phyloP scores from a whole-genome alignment of 2,888 invertebrate genomes.

The Rapana venosa region DNA sequence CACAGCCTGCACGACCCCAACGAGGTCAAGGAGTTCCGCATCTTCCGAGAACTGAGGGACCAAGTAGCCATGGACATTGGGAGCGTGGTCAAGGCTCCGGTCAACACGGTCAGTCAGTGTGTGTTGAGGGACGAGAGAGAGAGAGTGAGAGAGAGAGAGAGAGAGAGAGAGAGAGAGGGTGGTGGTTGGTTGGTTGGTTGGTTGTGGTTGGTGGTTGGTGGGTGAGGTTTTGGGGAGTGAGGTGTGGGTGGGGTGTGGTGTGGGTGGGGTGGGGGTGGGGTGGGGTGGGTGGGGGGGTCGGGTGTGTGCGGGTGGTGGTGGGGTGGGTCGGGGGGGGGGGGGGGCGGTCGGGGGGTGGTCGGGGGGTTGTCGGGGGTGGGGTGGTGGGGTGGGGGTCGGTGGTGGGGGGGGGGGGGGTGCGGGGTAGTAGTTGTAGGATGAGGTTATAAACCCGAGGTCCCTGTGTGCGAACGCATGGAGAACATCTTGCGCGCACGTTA shows the following conservation, averaged over 20 bases:
- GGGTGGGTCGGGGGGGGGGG: background rate
- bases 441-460: too few relatives aligned
- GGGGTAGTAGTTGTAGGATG: too few relatives aligned
- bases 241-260: background rate
- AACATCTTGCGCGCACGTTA: too few relatives aligned
- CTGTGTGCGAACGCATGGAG: too few relatives aligned
- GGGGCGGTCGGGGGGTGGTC: background rate
- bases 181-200: background rate
- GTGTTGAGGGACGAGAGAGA: background rate
- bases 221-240: too few relatives aligned
- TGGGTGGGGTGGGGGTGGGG: background rate
- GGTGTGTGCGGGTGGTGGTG: background rate
- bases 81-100: conserved; percentile 78
- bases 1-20: conserved; percentile 77
- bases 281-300: background rate
- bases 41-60: conserved; percentile 95
- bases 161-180: background rate
- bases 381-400: too few relatives aligned
- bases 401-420: too few relatives aligned
- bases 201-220: too few relatives aligned
- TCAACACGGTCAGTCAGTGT: conserved; percentile 53
- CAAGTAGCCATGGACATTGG: conserved; percentile 97
- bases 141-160: background rate
- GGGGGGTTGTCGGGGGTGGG: background rate
- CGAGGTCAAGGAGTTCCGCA: conserved; percentile 85